Base-by-base conservation (phyloP, 2,113 vertebrate genomes). In the Cyprinodon tularosa region DNA sequence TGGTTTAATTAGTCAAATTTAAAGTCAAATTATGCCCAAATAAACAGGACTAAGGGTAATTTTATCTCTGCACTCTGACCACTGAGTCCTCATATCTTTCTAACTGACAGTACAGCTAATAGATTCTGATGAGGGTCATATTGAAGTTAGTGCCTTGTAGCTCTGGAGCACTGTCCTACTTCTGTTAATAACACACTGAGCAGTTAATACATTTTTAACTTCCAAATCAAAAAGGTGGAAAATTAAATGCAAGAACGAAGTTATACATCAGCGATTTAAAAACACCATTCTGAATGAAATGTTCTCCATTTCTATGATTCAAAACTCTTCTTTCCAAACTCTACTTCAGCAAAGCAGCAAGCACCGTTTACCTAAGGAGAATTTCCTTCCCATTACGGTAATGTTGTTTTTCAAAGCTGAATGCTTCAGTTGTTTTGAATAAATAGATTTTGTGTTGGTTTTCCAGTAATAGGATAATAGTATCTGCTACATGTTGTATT, bases 341-440 rank as follows among this genome's bases (percentile, higher is more conserved):
- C 4, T 44, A 3, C 37, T 45, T 60, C 37, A 72, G 57, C 40
- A 50, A 75, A 80, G 67, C 36, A 40, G 71, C 62, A n/a, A 29
- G 40, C 64, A 40, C 72, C 20, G 29, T n/a, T 81, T 64, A 81
- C 78, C 78, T 78, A 78, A 86, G 45, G 66, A 76, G 68, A 74
- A 12, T 69, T 45, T 39, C 65, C 59, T 42, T 70, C 61, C 37
- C 1, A 13, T 82, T 47, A 40, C 39, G 29, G 48, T 61, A 53
- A 74, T 71, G 59, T 85, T 42, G 71, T 82, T 80, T 69, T 53
- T 60, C 63, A 62, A 22, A 45, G 77, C 47, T 60, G 63, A 1
- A 39, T 20, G 42, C 72, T 44, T 72, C 50, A 37, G 77, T 65
- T 62, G 40, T 66, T 75, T 68, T 77, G 44, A 74, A 76, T 86